Percentiles rank a stretch among this genome's conserved stretches.
phyloP scores from a whole-genome alignment of 1,140 invertebrate species.

The Eubasilissa regina region DNA sequence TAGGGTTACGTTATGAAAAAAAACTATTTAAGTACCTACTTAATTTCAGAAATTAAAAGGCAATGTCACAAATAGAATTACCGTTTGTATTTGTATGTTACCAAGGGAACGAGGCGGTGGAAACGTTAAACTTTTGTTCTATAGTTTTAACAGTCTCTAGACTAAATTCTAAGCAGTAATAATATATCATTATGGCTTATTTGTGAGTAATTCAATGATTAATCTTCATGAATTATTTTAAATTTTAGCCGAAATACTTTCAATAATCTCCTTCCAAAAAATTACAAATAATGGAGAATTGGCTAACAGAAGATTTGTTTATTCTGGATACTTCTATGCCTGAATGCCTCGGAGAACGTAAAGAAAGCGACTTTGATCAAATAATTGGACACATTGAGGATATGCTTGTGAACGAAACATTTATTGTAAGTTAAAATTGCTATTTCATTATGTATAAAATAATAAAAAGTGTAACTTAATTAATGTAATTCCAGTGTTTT shows the following conservation, averaged over 20 bases:
- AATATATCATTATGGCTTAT: constrained; percentile 5
- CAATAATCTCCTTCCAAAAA: background rate
- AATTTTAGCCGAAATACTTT: no score
- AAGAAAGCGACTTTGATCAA: constrained; percentile 71
- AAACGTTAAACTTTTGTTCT: constrained; percentile 17
- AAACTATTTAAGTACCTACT: background rate
- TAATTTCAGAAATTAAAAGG: background rate
- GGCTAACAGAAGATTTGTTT: constrained; percentile 28
- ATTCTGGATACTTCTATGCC: constrained; percentile 4
- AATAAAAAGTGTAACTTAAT: no score
- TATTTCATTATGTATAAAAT: background rate
- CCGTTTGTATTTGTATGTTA: background rate
- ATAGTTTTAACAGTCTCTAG: background rate
- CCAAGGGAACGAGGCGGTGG: constrained; percentile 1
- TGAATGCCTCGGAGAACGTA: constrained; percentile 12
- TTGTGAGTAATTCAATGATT: background rate
- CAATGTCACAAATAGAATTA: background rate
- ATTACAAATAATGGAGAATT: constrained; percentile 20
- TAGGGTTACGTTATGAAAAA: background rate
- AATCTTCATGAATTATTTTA: no score
- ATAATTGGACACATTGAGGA: constrained; percentile 82
- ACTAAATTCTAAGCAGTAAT: constrained; percentile 1
- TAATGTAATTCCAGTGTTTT: no score
- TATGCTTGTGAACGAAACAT: constrained; percentile 76
- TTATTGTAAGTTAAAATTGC: constrained; percentile 53